Evolutionary conservation across 2,888 invertebrate species (phyloP).

Genomic region (Nomada lathburiana): DNA sequence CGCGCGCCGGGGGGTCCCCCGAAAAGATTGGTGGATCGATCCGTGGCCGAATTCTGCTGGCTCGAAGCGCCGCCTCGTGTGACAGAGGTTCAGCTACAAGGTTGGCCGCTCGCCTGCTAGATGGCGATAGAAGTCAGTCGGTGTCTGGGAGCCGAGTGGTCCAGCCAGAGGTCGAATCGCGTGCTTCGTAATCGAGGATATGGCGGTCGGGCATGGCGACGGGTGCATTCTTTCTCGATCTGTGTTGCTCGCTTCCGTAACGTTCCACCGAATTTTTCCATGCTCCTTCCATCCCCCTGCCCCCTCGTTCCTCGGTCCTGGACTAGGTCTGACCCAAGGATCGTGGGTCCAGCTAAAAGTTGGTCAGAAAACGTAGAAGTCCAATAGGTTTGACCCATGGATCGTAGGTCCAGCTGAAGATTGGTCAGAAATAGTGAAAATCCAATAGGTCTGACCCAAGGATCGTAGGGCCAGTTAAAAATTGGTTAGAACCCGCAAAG

Average conservation of each 20-base stretch:
- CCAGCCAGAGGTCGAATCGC: slow-evolving; percentile 76
- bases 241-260: slow-evolving; percentile 40
- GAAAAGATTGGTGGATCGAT: slow-evolving; percentile 51
- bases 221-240: slow-evolving; percentile 1
- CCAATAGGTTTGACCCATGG: too few species aligned
- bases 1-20: background rate
- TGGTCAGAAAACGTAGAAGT: too few species aligned
- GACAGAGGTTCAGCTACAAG: slow-evolving; percentile 73
- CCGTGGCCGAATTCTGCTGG: slow-evolving; percentile 1
- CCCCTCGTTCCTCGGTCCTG: too few species aligned
- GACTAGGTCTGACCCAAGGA: too few species aligned
- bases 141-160: slow-evolving; percentile 67
- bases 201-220: slow-evolving; percentile 71
- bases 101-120: slow-evolving; percentile 75
- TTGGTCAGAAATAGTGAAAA: too few species aligned
- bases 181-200: slow-evolving; percentile 67
- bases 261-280: slow-evolving; percentile 32
- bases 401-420: too few species aligned
- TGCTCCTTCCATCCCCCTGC: background rate
- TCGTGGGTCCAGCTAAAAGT: too few species aligned
- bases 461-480: too few species aligned
- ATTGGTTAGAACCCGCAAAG: too few species aligned
- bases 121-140: slow-evolving; percentile 82
- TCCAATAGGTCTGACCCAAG: too few species aligned
- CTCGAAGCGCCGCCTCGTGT: slow-evolving; percentile 73